Evolutionary conservation across 35 echinoderm and acorn worm genomes (phyloP).

Genomic region (Amphiura filiformis): DNA sequence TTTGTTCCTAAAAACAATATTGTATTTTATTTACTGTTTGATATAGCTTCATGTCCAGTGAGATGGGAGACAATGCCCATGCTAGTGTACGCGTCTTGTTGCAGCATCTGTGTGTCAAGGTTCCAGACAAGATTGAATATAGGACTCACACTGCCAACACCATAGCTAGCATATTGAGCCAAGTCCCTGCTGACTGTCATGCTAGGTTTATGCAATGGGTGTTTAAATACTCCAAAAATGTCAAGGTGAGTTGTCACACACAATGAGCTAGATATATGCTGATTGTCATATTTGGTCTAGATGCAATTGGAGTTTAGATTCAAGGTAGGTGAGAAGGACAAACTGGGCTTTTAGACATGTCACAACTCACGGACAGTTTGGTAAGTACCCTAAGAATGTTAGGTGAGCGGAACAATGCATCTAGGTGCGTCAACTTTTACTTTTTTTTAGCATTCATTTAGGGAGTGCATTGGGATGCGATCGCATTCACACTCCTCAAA

Average conservation of each 20-base stretch:
- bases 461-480: no score
- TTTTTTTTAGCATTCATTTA: no score
- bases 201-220: slow-evolving; percentile 87
- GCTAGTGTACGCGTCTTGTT: slow-evolving; percentile 48
- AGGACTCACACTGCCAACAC: slow-evolving; percentile 36
- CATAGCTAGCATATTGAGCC: slow-evolving; percentile 46
- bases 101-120: slow-evolving; percentile 90
- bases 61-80: slow-evolving; percentile 46
- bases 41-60: slow-evolving; percentile 49
- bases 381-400: no score
- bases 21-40: no score
- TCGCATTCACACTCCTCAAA: no score
- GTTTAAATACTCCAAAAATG: slow-evolving; percentile 80
- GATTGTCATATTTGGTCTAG: neutral
- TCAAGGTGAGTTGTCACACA: slow-evolving; percentile 82
- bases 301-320: neutral
- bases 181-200: slow-evolving; percentile 27
- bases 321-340: neutral
- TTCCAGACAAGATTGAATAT: slow-evolving; percentile 89
- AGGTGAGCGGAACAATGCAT: no score
- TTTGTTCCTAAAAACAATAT: no score
- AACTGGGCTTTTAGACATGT: no score
- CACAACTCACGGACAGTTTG: no score
- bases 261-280: neutral
- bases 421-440: no score